Percentiles rank a stretch among this genome's conserved stretches.
These are phyloP conservation scores for Heliconius sara DNA, from an alignment of 2,888 invertebrate species.

Conservation along the genomic window DNA sequence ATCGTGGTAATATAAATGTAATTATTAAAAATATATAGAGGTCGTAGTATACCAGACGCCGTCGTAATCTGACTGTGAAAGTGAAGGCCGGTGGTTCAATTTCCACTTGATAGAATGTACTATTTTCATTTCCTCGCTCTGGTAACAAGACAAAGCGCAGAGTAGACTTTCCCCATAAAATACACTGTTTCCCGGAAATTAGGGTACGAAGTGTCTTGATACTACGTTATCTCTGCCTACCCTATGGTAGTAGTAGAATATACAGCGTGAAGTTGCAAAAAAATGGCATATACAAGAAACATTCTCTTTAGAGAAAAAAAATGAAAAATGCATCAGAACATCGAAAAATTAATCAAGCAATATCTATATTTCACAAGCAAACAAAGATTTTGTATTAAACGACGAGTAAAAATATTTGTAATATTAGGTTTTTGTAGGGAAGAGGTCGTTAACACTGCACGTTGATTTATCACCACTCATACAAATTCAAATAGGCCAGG, in stretches of 20 bases:
- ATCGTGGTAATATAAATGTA: neutral
- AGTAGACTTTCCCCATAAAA: neutral
- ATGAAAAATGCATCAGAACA: neutral
- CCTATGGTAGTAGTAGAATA: neutral
- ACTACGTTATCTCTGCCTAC: neutral
- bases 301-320: neutral
- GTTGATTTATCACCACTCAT: slow-evolving; percentile 49
- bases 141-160: no score
- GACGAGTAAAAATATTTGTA: slow-evolving; percentile 10
- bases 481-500: slow-evolving; percentile 32
- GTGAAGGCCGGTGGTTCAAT: no score
- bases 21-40: neutral
- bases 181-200: neutral
- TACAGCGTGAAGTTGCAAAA: neutral
- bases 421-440: slow-evolving; percentile 17
- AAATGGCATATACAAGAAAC: neutral
- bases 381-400: neutral
- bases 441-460: slow-evolving; percentile 48
- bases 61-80: no score
- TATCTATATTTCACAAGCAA: slow-evolving; percentile 8
- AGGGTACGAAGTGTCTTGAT: no score
- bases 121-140: no score
- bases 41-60: no score
- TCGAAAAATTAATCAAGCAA: neutral
- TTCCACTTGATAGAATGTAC: no score